These are phyloP conservation scores for Artemia sinica DNA, from an alignment of 2,888 invertebrate species.

Conservation along the genomic window DNA sequence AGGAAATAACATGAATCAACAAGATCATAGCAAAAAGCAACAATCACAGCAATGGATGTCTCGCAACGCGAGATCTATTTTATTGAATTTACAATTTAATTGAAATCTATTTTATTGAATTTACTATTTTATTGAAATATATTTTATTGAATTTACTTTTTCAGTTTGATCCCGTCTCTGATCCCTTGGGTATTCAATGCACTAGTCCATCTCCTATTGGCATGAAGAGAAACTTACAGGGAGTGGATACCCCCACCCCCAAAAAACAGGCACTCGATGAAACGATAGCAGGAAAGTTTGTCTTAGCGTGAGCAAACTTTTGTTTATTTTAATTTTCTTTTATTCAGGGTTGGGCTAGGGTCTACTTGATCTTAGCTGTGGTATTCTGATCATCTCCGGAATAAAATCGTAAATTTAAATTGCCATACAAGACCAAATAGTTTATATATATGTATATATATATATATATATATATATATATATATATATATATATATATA, in stretches of 20 bases:
- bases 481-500: too few relatives aligned
- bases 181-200: conserved; percentile 58
- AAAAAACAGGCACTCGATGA: conserved; percentile 60
- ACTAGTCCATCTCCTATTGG: conserved; percentile 31
- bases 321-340: not conserved
- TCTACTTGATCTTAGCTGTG: too few relatives aligned
- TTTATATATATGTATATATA: too few relatives aligned
- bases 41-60: too few relatives aligned
- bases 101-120: not conserved
- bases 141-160: not conserved
- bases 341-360: too few relatives aligned
- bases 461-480: too few relatives aligned
- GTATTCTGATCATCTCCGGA: too few relatives aligned
- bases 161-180: conserved; percentile 65
- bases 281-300: conserved; percentile 51
- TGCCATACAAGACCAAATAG: too few relatives aligned
- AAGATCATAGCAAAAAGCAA: too few relatives aligned
- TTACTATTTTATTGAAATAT: not conserved
- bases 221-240: conserved; percentile 25
- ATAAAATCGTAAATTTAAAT: too few relatives aligned
- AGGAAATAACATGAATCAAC: too few relatives aligned
- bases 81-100: not conserved
- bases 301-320: conserved; percentile 43
- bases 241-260: conserved; percentile 29
- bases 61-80: not conserved